Evolutionary conservation across 2,888 invertebrate genomes (phyloP).

Genomic region (Polia nebulosa): DNA sequence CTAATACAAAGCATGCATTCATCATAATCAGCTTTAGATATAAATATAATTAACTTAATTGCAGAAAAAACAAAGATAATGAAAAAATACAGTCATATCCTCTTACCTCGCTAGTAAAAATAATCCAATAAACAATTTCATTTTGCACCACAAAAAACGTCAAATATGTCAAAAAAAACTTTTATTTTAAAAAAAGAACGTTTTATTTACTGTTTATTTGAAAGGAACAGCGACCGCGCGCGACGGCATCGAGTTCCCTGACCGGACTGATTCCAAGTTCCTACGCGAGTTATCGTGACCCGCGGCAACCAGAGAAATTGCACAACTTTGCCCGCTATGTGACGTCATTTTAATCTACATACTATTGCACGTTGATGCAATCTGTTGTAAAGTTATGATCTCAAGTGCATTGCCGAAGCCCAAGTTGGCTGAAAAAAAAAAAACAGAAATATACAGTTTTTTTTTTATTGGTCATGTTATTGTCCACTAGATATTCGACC

Average conservation of each 20-base stretch:
- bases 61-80: neutral
- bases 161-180: constrained; percentile 10
- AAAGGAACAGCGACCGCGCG: constrained; percentile 36
- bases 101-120: constrained; percentile 61
- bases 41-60: neutral
- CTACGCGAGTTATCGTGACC: neutral
- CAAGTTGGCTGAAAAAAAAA: neutral
- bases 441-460: neutral
- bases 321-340: constrained; percentile 17
- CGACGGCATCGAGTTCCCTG: constrained; percentile 35
- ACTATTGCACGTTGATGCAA: neutral
- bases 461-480: too few species aligned
- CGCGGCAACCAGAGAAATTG: constrained; percentile 47
- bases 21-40: neutral
- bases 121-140: constrained; percentile 65
- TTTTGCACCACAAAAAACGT: constrained; percentile 56
- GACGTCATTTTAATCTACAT: constrained; percentile 42
- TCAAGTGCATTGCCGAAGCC: neutral
- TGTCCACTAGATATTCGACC: too few species aligned
- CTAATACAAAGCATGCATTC: constrained; percentile 1
- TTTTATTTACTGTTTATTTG: neutral
- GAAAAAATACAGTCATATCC: too few species aligned
- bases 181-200: neutral
- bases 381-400: neutral
- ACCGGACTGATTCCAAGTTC: constrained; percentile 46